Conservation (phyloP, 2,797 vertebrate species). For the Pseudomugil tenellus region DNA sequence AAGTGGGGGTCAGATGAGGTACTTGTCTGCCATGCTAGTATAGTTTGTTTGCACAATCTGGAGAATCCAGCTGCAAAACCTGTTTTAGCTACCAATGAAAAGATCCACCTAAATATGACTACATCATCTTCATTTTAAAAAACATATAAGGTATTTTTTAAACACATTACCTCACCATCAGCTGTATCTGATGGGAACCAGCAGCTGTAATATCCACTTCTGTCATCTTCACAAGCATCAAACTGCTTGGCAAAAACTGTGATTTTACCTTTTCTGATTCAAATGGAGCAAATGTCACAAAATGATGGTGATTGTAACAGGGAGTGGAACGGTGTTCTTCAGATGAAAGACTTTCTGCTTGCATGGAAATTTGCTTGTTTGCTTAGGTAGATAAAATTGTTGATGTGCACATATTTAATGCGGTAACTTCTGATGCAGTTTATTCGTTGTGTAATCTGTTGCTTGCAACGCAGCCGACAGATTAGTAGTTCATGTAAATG, state of each 20-base stretch:
- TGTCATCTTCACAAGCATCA: background rate
- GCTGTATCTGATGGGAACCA: background rate
- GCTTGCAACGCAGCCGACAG: background rate
- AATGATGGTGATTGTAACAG: background rate
- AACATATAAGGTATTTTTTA: background rate
- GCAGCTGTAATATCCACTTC: background rate
- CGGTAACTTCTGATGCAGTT: background rate
- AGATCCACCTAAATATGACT: background rate
- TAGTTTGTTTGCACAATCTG: background rate
- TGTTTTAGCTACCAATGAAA: background rate
- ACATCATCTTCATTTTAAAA: background rate
- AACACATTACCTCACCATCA: background rate
- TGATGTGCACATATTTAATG: background rate
- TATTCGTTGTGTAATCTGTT: background rate
- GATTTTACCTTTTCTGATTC: background rate
- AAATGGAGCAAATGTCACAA: background rate
- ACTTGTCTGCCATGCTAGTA: background rate
- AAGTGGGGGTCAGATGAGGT: background rate
- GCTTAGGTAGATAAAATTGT: background rate
- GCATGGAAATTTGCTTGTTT: background rate
- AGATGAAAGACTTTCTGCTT: background rate
- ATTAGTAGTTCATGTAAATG: background rate
- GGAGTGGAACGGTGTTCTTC: background rate
- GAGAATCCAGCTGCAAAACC: background rate
- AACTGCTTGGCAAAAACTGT: background rate